phyloP scores from a whole-genome alignment of 2,113 vertebrate species.

The Cololabis saira region DNA sequence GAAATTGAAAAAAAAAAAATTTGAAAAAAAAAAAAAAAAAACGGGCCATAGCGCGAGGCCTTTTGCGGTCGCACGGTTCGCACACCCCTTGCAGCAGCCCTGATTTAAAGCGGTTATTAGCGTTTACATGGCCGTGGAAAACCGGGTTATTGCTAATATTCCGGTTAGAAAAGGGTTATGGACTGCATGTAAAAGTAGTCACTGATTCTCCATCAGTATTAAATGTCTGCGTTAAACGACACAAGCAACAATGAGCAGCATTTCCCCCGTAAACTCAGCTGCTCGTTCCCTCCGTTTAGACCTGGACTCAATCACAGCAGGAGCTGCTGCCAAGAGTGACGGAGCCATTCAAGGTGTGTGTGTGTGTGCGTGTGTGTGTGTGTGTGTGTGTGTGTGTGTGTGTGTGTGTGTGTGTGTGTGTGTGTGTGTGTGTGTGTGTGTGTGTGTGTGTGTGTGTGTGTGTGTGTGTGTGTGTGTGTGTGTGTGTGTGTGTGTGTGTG shows the following conservation, averaged over 20 bases:
- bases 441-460: conserved; percentile 48
- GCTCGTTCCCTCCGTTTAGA: conserved; percentile 32
- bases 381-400: conserved; percentile 48
- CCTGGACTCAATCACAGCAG: conserved; percentile 50
- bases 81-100: too few relatives aligned
- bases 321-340: conserved; percentile 43
- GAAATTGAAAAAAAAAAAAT: too few relatives aligned
- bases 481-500: conserved; percentile 46
- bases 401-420: conserved; percentile 48
- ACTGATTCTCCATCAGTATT: background rate
- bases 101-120: too few relatives aligned
- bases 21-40: too few relatives aligned
- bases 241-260: conserved; percentile 13
- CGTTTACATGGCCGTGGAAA: too few relatives aligned
- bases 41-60: too few relatives aligned
- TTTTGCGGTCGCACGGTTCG: too few relatives aligned
- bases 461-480: conserved; percentile 48
- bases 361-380: conserved; percentile 23
- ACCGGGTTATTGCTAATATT: too few relatives aligned
- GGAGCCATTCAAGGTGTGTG: conserved; percentile 40
- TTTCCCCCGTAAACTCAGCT: conserved; percentile 14
- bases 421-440: conserved; percentile 48
- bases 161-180: too few relatives aligned
- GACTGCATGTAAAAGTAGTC: too few relatives aligned
- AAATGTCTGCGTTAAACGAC: conserved; percentile 14